These are phyloP conservation scores for Aurelia aurita DNA, from an alignment of 30 jellyfish, hydroid and myxozoan genomes.

Conservation along the genomic window DNA sequence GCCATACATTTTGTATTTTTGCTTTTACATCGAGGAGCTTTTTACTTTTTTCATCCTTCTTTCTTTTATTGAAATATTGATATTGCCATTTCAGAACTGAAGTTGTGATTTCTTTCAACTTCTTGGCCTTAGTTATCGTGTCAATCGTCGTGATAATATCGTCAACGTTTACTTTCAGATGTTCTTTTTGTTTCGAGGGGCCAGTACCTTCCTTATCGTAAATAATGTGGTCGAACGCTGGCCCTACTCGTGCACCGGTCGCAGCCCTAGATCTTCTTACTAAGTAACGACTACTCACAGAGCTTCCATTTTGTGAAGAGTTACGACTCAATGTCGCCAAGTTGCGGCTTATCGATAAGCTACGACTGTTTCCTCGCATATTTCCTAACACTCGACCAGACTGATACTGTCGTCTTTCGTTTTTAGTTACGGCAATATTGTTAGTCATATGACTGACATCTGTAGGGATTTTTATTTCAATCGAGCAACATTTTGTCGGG, in stretches of 20 bases:
- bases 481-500: too few species aligned
- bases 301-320: too few species aligned
- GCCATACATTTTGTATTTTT: conserved; percentile 12
- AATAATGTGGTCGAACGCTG: not conserved
- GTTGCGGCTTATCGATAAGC: too few species aligned
- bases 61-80: not conserved
- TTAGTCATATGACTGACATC: too few species aligned
- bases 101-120: not conserved
- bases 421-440: too few species aligned
- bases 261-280: too few species aligned
- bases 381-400: too few species aligned
- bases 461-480: too few species aligned
- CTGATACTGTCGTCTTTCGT: too few species aligned
- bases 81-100: not conserved
- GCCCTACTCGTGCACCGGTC: not conserved
- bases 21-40: not conserved
- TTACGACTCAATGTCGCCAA: too few species aligned
- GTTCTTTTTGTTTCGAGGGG: not conserved
- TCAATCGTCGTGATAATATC: conserved; percentile 12
- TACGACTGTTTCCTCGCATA: too few species aligned
- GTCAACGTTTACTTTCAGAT: not conserved
- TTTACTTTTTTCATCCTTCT: not conserved
- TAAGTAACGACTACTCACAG: too few species aligned
- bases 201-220: not conserved
- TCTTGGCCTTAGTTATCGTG: not conserved